Evolutionary conservation across 2,797 vertebrate genomes (phyloP).

Genomic region (Ctenopoma kingsleyae): DNA sequence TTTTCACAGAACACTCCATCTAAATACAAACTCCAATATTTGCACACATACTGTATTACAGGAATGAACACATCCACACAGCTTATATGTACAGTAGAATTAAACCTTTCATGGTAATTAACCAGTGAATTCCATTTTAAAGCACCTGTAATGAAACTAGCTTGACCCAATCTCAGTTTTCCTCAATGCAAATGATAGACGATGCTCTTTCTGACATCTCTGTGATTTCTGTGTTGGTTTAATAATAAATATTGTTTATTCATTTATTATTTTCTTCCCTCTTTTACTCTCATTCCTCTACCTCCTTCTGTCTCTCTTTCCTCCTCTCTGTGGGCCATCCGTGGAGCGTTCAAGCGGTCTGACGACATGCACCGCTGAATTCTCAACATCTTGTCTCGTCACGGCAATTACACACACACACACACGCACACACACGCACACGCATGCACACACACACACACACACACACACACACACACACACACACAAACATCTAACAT

Average conservation of each 20-base stretch:
- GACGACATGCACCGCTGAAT: conserved; percentile 80
- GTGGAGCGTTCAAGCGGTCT: conserved; percentile 83
- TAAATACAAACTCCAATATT: conserved; percentile 7
- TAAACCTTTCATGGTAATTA: conserved; percentile 6
- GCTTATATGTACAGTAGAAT: neutral
- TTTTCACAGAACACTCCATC: neutral
- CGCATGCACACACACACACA: conserved; percentile 20
- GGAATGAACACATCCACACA: neutral
- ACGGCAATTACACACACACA: conserved; percentile 88
- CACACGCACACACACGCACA: conserved; percentile 32
- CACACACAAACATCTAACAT: conserved; percentile 49
- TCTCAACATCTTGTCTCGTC: conserved; percentile 89
- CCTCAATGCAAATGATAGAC: neutral
- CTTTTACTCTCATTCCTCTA: conserved; percentile 58
- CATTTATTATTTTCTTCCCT: conserved; percentile 57
- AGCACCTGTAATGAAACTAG: conserved; percentile 25
- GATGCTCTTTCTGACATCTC: conserved; percentile 20
- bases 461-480: conserved; percentile 27
- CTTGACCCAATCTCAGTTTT: conserved; percentile 11
- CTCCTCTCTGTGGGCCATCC: conserved; percentile 84
- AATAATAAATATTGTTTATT: conserved; percentile 62
- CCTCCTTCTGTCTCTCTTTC: conserved; percentile 79
- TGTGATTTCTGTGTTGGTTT: conserved; percentile 42
- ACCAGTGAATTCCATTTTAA: conserved; percentile 19
- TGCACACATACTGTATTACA: neutral